Percentiles rank a stretch among this genome's conserved stretches.
Conservation (phyloP, 2,113 vertebrate genomes). For the Malaclemys terrapin region DNA sequence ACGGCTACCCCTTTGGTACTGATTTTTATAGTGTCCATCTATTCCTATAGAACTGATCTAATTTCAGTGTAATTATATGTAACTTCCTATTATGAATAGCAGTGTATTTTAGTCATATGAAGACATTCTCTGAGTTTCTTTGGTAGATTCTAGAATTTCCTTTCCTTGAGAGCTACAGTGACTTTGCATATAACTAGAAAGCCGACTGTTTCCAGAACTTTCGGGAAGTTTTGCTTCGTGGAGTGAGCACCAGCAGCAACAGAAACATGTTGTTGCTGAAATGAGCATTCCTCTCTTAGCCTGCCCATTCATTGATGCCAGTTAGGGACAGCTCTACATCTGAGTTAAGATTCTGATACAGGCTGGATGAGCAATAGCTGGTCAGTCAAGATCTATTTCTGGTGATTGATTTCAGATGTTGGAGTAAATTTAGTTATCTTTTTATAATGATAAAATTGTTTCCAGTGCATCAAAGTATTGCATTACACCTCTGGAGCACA, state of each 20-base stretch:
- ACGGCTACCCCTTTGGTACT: background rate
- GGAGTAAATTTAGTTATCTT: background rate
- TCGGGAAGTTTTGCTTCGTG: background rate
- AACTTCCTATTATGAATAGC: conserved; percentile 7
- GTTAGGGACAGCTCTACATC: background rate
- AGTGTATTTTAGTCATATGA: background rate
- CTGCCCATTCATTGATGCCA: background rate
- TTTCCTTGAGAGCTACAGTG: background rate
- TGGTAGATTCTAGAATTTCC: background rate
- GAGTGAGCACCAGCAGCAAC: background rate
- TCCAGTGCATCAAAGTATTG: background rate
- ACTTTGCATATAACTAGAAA: background rate
- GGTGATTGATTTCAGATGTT: background rate
- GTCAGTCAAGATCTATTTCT: conserved; percentile 12
- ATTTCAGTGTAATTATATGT: background rate
- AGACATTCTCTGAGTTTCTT: background rate
- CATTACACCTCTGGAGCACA: background rate
- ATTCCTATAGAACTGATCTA: conserved; percentile 1
- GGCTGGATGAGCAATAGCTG: background rate
- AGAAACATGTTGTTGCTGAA: conserved; percentile 16
- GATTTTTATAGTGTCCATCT: background rate
- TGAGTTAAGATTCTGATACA: background rate
- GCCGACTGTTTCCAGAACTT: background rate
- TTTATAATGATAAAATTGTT: conserved; percentile 1
- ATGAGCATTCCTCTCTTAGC: background rate